These are phyloP conservation scores for Drosophila testacea DNA, from an alignment of 2,888 invertebrate genomes.

Conservation along the genomic window DNA sequence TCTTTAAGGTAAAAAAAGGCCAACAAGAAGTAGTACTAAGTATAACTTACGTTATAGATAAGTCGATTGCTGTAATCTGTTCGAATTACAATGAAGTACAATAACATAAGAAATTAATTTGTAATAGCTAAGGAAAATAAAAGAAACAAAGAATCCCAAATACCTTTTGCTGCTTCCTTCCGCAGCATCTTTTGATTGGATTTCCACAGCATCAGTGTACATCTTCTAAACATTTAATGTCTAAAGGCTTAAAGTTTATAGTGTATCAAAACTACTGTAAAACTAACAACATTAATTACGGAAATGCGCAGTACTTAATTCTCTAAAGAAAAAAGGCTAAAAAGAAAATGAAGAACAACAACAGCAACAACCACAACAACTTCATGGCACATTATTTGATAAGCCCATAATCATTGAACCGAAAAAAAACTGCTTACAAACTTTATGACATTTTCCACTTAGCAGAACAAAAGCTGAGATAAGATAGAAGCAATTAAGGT, in stretches of 20 bases:
- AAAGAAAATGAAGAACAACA: neutral
- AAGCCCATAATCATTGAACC: conserved; percentile 37
- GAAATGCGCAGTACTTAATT: conserved; percentile 34
- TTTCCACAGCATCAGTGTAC: neutral
- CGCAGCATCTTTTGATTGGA: neutral
- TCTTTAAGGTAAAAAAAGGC: neutral
- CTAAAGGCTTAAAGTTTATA: neutral
- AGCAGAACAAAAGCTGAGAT: conserved; percentile 40
- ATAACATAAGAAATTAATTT: neutral
- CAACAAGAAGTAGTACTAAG: neutral
- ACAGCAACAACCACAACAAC: neutral
- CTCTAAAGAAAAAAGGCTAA: conserved; percentile 2
- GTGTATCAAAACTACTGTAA: conserved; percentile 1
- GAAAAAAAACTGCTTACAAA: conserved; percentile 14
- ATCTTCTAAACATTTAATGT: neutral
- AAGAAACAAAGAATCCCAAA: neutral
- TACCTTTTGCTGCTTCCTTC: neutral
- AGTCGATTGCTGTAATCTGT: too few species aligned
- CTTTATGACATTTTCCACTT: conserved; percentile 52
- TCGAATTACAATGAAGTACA: too few species aligned
- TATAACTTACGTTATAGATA: too few species aligned
- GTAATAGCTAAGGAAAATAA: neutral
- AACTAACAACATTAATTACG: conserved; percentile 34
- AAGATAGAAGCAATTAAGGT: conserved; percentile 52
- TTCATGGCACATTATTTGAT: conserved; percentile 35